Base-by-base conservation (phyloP, 2,888 invertebrate species). In the Craniophora ligustri region DNA sequence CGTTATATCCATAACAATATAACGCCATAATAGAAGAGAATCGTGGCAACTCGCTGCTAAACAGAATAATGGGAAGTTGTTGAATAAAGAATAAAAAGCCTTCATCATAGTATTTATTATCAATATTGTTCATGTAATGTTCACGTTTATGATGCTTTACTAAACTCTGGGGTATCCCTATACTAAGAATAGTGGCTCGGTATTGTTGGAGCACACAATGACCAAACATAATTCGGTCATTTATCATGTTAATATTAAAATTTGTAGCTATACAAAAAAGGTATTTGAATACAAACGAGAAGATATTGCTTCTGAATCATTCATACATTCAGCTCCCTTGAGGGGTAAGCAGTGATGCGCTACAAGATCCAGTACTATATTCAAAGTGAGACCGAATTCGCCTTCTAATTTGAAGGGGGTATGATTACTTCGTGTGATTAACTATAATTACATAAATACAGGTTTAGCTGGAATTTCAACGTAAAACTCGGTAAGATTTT, bases 1-100 rank as follows among this genome's bases (percentile, higher is more conserved):
- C 61, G 62, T 62, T 62, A 67, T 58, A 67, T 58, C 54, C 35
- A 59, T 67, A 70, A 75, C 63, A 72, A 68, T 71, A 57, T 50
- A 49, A 45, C 48, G 38, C 55, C 68, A 76, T 76, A 69, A 57
- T 70, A 67, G 67, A 72, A 72, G 19, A 67, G 63, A 72, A 67
- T 63, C 72, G 67, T 72, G 67, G 62, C 77, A 72, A 73, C 61
- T 64, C 50, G 31, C 50, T 70, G 53, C 68, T 74, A 76, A 76
- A 67, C 62, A 54, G 74, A 86, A 90, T 87, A 89, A 87, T 86
- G 67, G 76, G 71, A 70, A 57, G 59, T 64, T 72, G 69, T 77
- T 76, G 74, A 74, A 80, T 72, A 78, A 76, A 80, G 70, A 73
- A 78, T 44, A 76, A 76, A 79, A 80, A 79, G 64, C 62, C 70